Percentiles rank a stretch among this genome's conserved stretches.
Conservation (phyloP, 1,140 invertebrate species). For the Bacillus rossius region DNA sequence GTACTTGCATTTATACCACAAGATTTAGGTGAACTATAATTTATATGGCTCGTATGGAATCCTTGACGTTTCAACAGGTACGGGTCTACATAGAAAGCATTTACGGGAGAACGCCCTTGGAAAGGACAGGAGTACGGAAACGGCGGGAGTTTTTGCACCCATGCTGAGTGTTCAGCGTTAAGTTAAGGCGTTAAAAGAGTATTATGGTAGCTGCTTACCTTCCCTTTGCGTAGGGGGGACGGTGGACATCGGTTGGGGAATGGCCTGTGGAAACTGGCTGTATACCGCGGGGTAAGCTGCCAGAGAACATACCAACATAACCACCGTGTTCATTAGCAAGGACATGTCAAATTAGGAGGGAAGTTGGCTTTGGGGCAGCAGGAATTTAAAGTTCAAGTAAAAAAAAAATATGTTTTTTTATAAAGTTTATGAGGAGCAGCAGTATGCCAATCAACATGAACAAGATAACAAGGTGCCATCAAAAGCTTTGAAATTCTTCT, state of each 20-base stretch:
- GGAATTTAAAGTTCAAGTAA: background rate
- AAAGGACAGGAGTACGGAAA: too few relatives aligned
- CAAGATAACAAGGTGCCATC: too few relatives aligned
- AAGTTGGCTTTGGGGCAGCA: background rate
- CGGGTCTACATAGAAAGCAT: too few relatives aligned
- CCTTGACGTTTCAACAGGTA: too few relatives aligned
- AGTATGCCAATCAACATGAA: too few relatives aligned
- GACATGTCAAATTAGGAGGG: background rate
- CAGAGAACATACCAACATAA: constrained; percentile 41
- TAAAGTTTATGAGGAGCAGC: too few relatives aligned
- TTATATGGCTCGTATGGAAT: too few relatives aligned
- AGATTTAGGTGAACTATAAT: too few relatives aligned
- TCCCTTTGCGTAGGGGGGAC: constrained; percentile 89
- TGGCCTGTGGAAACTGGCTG: constrained; percentile 92
- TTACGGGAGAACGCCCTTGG: too few relatives aligned
- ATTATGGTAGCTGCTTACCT: constrained; percentile 62
- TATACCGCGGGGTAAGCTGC: constrained; percentile 93
- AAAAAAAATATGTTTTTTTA: too few relatives aligned
- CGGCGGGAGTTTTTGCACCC: constrained; percentile 4
- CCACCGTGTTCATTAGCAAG: constrained; percentile 30
- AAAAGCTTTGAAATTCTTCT: too few relatives aligned
- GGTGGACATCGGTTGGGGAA: constrained; percentile 85
- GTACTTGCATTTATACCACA: too few relatives aligned
- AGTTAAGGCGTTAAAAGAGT: background rate
- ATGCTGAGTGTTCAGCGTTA: constrained; percentile 1